Conservation (phyloP, 2,113 vertebrate species). For the Ciconia stormi region DNA sequence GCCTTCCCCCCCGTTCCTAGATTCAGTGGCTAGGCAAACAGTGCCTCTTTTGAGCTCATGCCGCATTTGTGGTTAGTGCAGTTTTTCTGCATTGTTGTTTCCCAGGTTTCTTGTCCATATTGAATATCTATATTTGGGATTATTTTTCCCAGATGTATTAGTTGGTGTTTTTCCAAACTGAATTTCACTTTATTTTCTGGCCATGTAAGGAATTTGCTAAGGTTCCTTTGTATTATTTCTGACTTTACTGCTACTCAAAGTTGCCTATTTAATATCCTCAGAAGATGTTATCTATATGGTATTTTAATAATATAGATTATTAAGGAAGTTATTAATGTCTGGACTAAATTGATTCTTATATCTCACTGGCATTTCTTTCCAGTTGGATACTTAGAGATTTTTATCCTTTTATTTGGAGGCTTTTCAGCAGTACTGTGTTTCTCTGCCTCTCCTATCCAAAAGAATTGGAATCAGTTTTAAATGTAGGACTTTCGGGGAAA, state of each 20-base stretch:
- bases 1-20: neutral
- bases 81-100: neutral
- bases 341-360: conserved; percentile 14
- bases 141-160: conserved; percentile 21
- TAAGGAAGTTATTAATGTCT: conserved; percentile 51
- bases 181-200: conserved; percentile 22
- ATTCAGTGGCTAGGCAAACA: neutral
- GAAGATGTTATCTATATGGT: conserved; percentile 38
- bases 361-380: conserved; percentile 13
- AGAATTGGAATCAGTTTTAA: neutral
- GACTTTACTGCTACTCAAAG: neutral
- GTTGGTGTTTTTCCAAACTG: conserved; percentile 10
- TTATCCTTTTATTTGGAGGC: conserved; percentile 1
- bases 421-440: neutral
- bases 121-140: conserved; percentile 9
- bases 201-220: neutral
- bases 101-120: conserved; percentile 1
- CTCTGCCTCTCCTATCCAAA: neutral
- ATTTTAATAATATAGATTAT: conserved; percentile 55
- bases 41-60: neutral
- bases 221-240: conserved; percentile 26
- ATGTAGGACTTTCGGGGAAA: neutral
- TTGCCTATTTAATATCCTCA: conserved; percentile 17
- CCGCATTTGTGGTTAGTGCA: neutral
- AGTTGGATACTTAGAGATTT: neutral